Evolutionary conservation across 1,140 invertebrate species (phyloP).

Genomic region (Drosophila sturtevanti): DNA sequence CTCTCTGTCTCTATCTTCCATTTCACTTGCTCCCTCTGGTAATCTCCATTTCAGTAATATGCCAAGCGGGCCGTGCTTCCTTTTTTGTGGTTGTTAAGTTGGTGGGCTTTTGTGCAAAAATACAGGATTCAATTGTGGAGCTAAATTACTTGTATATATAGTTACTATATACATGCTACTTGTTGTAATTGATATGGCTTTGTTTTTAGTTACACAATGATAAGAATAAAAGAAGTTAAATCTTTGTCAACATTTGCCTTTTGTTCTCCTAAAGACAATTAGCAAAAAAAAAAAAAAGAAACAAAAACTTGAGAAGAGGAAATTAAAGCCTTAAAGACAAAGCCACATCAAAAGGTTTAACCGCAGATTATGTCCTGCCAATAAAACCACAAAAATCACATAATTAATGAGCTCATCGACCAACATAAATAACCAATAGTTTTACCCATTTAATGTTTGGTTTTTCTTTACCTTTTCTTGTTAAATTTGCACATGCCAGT

Average conservation of each 20-base stretch:
- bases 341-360: conserved; percentile 30
- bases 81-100: conserved; percentile 54
- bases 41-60: neutral
- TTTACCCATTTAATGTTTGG: conserved; percentile 18
- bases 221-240: conserved; percentile 17
- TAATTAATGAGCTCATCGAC: conserved; percentile 51
- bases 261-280: neutral
- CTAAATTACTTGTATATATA: conserved; percentile 74
- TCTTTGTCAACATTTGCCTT: conserved; percentile 1
- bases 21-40: neutral
- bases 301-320: neutral
- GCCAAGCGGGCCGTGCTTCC: conserved; percentile 48
- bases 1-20: neutral
- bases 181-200: conserved; percentile 72
- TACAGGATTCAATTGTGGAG: conserved; percentile 51
- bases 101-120: conserved; percentile 59
- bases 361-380: conserved; percentile 6
- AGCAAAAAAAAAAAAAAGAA: too few relatives aligned
- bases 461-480: conserved; percentile 13
- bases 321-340: neutral
- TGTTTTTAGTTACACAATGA: conserved; percentile 39
- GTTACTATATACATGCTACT: conserved; percentile 34
- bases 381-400: conserved; percentile 54
- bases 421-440: conserved; percentile 60
- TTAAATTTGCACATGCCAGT: conserved; percentile 54